Evolutionary conservation across 2,888 invertebrate species (phyloP), one percentile per base, ranked within the genome.

Genomic region (Morpho helenor): DNA sequence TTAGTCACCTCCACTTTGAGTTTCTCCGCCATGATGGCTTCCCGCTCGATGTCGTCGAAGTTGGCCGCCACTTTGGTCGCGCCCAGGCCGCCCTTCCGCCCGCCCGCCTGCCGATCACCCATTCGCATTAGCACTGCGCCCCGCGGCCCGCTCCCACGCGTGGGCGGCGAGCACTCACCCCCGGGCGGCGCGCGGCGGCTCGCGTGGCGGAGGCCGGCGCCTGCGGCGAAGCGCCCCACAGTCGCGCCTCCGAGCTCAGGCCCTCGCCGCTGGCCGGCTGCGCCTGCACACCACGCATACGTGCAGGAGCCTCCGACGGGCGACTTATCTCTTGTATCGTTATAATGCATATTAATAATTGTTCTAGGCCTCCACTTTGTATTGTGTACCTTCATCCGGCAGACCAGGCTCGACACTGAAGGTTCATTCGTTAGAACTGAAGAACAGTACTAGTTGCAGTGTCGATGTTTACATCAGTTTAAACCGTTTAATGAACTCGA

Each of bases 31-130:
- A 96, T 92, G 72, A 95, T 95, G 7, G 98, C 98, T 74, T 96
- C 96, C 66, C 95, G 94, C 85, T 99, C 99, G 62, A 99, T 94
- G 76, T 98, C 98, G 16, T 96, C 96, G 82, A 99, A 99, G 87
- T 99, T 97, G 4, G 97, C 94, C 73, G 96, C 96, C 39, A 99
- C 97, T 81, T 97, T 96, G 53, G 97, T 98, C 10, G 99, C 99
- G 52, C 99, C 99, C 56, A 99, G 88, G 0, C 96, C 96, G 46
- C 96, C 94, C 78, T 97, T 98, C 66, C 96, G 97, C 0, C 93
- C 94, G 9, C 97, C 98, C 71, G 97, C 76, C 97, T 97, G 68
- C n/a, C 5, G 10, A 40, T 9, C 8, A 49, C 10, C 42, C 23
- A 6, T 23, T 16, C 16, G 5, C 9, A 9, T 41, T 8, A 7